Percentiles rank a stretch among this genome's conserved stretches.
phyloP scores from a whole-genome alignment of 2,797 vertebrate species.

The Platalea minor region DNA sequence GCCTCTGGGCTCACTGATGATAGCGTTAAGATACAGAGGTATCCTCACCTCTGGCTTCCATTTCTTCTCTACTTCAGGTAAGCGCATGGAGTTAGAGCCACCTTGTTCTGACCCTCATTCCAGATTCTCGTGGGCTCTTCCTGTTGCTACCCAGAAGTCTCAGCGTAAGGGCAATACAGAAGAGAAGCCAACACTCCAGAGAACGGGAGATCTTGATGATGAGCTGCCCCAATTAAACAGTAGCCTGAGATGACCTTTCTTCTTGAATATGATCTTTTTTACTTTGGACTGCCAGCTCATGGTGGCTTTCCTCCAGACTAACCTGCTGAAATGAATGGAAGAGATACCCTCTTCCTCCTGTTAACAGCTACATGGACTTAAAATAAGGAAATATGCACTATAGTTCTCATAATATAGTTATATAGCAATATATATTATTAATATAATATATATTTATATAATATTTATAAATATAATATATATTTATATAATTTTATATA shows the following conservation, averaged over 20 bases:
- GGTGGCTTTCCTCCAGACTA: not conserved
- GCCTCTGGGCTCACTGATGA: no score
- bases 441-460: no score
- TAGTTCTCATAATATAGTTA: not conserved
- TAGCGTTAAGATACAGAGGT: not conserved
- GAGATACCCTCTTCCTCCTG: not conserved
- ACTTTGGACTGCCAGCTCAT: not conserved
- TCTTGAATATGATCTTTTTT: not conserved
- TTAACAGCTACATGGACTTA: not conserved
- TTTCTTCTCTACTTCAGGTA: not conserved
- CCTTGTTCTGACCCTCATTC: not conserved
- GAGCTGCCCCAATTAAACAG: not conserved
- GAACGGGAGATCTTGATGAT: not conserved
- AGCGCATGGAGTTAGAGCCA: not conserved
- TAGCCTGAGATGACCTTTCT: not conserved
- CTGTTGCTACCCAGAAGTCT: not conserved
- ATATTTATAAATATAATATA: no score
- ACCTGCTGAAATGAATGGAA: not conserved
- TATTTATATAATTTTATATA: no score
- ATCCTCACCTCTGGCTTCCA: not conserved
- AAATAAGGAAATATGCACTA: rapidly evolving
- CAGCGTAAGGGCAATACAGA: not conserved
- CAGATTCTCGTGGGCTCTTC: not conserved
- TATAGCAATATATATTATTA: no score
- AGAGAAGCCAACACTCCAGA: not conserved